phyloP scores from a whole-genome alignment of 2,113 vertebrate genomes.

The Anhinga rufa region DNA sequence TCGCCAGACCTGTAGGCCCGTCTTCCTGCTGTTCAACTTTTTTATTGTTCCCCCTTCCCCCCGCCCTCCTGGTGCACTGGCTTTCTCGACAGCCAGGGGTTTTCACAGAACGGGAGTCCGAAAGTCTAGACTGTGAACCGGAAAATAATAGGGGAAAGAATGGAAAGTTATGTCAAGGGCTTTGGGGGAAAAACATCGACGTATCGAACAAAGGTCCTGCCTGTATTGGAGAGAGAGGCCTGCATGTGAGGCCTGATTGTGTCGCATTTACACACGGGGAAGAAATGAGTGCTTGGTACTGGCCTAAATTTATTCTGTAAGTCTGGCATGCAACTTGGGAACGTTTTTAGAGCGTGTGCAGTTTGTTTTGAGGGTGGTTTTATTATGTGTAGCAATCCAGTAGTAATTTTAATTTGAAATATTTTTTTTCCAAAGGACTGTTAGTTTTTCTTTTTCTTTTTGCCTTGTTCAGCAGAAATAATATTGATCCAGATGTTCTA shows the following conservation, averaged over 20 bases:
- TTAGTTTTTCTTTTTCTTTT: background rate
- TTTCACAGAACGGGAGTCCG: background rate
- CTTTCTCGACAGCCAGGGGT: background rate
- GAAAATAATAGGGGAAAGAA: constrained; percentile 42
- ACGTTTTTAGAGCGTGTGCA: background rate
- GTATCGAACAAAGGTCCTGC: constrained; percentile 76
- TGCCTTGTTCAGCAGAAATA: background rate
- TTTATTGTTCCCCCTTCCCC: constrained; percentile 57
- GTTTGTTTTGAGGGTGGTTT: constrained; percentile 24
- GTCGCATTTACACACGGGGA: constrained; percentile 58
- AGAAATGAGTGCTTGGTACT: constrained; percentile 42
- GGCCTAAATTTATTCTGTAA: constrained; percentile 36
- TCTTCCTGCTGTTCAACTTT: constrained; percentile 67
- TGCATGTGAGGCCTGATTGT: constrained; percentile 70
- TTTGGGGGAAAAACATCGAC: constrained; percentile 59
- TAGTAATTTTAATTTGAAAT: background rate
- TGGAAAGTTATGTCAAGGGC: constrained; percentile 50
- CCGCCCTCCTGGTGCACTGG: background rate
- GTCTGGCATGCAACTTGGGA: constrained; percentile 13
- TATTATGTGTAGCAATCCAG: background rate
- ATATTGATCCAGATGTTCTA: background rate
- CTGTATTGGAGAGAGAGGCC: constrained; percentile 71
- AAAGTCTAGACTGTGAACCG: constrained; percentile 41
- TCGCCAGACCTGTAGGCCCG: constrained; percentile 45
- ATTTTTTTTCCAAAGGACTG: background rate